These are phyloP conservation scores for Lycodopsis pacificus DNA, from an alignment of 2,797 vertebrate genomes.

Conservation along the genomic window DNA sequence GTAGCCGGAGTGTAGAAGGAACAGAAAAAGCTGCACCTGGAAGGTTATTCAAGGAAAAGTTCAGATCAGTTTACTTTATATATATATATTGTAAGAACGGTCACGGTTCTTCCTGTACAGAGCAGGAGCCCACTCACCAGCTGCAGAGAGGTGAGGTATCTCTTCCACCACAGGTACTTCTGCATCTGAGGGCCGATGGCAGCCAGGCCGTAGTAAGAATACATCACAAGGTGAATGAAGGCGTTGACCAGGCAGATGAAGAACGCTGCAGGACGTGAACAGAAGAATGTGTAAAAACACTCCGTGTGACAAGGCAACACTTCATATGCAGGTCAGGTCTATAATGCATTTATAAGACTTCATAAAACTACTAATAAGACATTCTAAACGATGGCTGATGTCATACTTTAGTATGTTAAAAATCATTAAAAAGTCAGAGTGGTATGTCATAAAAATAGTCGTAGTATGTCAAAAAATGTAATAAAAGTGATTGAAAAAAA, in stretches of 20 bases:
- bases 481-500: too few relatives aligned
- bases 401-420: too few relatives aligned
- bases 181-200: slow-evolving; percentile 95
- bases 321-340: too few relatives aligned
- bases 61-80: neutral
- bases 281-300: neutral
- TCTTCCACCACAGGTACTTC: slow-evolving; percentile 98
- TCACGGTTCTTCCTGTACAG: neutral
- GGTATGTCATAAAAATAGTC: too few relatives aligned
- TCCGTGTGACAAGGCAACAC: too few relatives aligned
- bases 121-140: slow-evolving; percentile 85
- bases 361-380: too few relatives aligned
- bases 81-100: too few relatives aligned
- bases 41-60: neutral
- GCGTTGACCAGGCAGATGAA: slow-evolving; percentile 94
- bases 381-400: too few relatives aligned
- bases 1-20: slow-evolving; percentile 82
- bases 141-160: slow-evolving; percentile 95
- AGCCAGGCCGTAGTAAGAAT: slow-evolving; percentile 94
- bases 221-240: slow-evolving; percentile 96
- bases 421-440: too few relatives aligned
- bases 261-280: slow-evolving; percentile 88
- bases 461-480: too few relatives aligned
- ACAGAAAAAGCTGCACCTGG: slow-evolving; percentile 84
- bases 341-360: too few relatives aligned